Percentiles rank a stretch among this genome's conserved stretches.
These are phyloP conservation scores for Palaemon carinicauda DNA, from an alignment of 1,140 invertebrate genomes.

Conservation along the genomic window DNA sequence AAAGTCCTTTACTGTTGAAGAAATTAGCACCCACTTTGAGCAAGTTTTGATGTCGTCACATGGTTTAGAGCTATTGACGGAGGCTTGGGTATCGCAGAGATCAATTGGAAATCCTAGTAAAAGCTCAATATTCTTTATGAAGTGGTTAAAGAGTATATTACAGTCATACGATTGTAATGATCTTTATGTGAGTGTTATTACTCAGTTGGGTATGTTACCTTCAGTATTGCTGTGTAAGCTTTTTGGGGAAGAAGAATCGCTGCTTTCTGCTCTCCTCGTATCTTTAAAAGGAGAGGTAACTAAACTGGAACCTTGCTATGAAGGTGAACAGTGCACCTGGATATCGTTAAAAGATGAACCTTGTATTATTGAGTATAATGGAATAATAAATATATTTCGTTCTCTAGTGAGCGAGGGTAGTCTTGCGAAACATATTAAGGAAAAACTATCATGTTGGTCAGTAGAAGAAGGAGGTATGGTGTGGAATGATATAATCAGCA, in stretches of 20 bases:
- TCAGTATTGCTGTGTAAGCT: neutral
- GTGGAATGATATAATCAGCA: constrained; percentile 17
- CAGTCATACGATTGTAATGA: neutral
- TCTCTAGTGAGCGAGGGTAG: neutral
- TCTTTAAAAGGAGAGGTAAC: constrained; percentile 11
- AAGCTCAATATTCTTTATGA: too few relatives aligned
- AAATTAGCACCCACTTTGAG: neutral
- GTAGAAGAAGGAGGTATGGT: neutral
- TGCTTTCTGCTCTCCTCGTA: neutral
- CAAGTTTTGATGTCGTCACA: neutral
- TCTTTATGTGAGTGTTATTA: neutral
- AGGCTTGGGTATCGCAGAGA: too few relatives aligned
- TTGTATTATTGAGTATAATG: constrained; percentile 2
- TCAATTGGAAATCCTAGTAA: too few relatives aligned
- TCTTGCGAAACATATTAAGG: neutral
- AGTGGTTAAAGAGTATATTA: constrained; percentile 4
- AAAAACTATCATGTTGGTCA: neutral
- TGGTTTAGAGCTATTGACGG: too few relatives aligned
- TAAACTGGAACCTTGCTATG: neutral
- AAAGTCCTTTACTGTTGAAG: neutral
- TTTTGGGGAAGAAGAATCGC: neutral
- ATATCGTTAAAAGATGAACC: neutral
- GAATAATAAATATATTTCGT: neutral
- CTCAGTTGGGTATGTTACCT: neutral
- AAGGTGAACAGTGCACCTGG: neutral